These are phyloP conservation scores for Ailuropoda melanoleuca DNA, from an alignment of 2,113 vertebrate genomes.

Conservation along the genomic window DNA sequence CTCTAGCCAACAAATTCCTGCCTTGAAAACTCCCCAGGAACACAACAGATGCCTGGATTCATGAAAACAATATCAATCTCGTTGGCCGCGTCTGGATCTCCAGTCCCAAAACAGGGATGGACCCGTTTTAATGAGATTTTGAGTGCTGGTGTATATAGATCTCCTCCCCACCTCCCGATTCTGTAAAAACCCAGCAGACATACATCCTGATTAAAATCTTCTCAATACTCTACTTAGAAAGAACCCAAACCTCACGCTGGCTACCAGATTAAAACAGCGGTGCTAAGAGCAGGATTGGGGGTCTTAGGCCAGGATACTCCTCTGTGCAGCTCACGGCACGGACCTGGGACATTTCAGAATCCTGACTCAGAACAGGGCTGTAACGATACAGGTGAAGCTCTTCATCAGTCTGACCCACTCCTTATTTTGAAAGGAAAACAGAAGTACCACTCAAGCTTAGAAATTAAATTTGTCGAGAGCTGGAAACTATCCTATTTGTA, in stretches of 20 bases:
- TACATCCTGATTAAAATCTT: neutral
- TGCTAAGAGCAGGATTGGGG: neutral
- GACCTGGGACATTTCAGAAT: neutral
- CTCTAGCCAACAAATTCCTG: neutral
- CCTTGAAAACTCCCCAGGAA: neutral
- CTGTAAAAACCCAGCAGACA: neutral
- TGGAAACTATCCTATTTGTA: neutral
- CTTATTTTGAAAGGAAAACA: neutral
- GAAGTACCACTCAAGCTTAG: too few relatives aligned
- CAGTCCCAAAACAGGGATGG: neutral
- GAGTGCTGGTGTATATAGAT: neutral
- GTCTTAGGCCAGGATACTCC: neutral
- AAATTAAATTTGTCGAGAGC: neutral
- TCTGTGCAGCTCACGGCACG: neutral
- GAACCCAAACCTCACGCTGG: neutral
- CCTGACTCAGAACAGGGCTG: neutral
- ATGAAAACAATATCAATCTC: neutral
- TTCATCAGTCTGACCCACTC: neutral
- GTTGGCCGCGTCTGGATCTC: neutral
- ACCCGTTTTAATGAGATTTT: neutral
- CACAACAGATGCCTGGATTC: neutral
- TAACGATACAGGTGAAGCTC: neutral
- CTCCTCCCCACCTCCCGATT: neutral
- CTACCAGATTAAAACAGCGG: neutral
- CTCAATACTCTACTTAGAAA: neutral